A percentile compares a stretch with the other conserved stretches of the same genome.
These are phyloP conservation scores for Poeciliopsis turrubarensis DNA, from an alignment of 2,113 vertebrate species.

Conservation along the genomic window DNA sequence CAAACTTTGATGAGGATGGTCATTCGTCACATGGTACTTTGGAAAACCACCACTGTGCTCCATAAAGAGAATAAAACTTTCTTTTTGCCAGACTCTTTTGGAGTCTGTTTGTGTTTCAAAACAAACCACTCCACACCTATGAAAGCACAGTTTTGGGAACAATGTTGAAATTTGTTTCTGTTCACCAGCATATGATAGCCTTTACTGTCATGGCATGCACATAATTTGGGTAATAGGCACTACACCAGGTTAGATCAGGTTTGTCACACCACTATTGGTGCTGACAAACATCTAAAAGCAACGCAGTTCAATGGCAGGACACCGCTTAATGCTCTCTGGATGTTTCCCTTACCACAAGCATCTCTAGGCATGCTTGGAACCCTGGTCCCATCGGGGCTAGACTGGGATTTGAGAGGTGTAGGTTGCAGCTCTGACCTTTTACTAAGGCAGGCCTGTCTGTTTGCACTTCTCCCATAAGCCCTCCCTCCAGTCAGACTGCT, in stretches of 20 bases:
- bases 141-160: conserved; percentile 39
- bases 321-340: conserved; percentile 30
- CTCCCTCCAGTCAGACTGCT: conserved; percentile 71
- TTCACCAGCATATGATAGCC: conserved; percentile 31
- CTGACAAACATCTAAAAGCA: conserved; percentile 64
- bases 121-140: conserved; percentile 36
- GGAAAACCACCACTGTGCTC: conserved; percentile 52
- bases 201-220: conserved; percentile 23
- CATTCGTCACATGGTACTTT: conserved; percentile 69
- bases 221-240: conserved; percentile 47
- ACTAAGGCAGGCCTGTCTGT: conserved; percentile 77
- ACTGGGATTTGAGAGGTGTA: conserved; percentile 74
- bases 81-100: conserved; percentile 31
- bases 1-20: conserved; percentile 74
- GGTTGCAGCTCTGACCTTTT: conserved; percentile 81
- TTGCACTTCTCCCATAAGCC: conserved; percentile 76
- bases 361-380: conserved; percentile 70
- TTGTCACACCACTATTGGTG: conserved; percentile 60
- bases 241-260: conserved; percentile 63
- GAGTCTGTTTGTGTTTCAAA: conserved; percentile 40
- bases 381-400: conserved; percentile 61
- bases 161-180: conserved; percentile 23
- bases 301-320: conserved; percentile 36
- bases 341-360: conserved; percentile 63
- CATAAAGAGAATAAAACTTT: conserved; percentile 66